Evolutionary conservation across 2,113 vertebrate genomes (phyloP), one percentile per base, ranked within the genome.

Genomic region (Patagioenas fasciata): DNA sequence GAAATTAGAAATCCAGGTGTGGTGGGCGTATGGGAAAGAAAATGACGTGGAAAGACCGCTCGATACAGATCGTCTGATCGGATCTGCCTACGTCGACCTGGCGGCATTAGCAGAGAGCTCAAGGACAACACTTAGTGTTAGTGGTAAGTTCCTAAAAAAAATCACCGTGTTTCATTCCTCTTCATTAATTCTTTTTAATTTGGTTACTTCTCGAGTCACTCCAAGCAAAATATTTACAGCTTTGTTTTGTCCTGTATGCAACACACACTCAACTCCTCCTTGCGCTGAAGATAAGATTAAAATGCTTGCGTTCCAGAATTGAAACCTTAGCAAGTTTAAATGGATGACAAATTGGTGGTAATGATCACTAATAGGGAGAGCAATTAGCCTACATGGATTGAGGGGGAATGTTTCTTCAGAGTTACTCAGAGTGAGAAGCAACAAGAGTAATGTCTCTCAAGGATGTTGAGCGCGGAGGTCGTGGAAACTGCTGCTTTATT

Each of bases 1-100:
- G 92, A 98, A 57, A 57, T 85, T 99, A 75, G 99, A 99, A 94
- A 96, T 99, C 78, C 99, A 99, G 94, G 96, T 99, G 56, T 99
- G 99, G 99, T 98, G 98, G 51, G 97, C 99, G 2, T 99, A 98
- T 32, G 98, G 98, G n/a, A 99, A 98, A 88, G 97, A 98, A 24
- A 96, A 93, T 29, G 91, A 79, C 28, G 58, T 50, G 61, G 98
- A 95, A 71, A 98, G 99, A 57, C 99, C 99, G 1, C 97, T 98
- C 26, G 98, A 99, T 65, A 98, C 98, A 0, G 99, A 99, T 95
- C 98, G 98, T 31, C 98, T 99, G 34, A 97, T 99, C 86, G 99
- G 99, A 9, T 99, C 98, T 38, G 99, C 98, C 11, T 99, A 99
- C 28, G 89, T 99, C 0, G 98, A 99, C 94, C 98, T 99, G 32